A percentile compares a stretch with the other conserved stretches of the same genome.
Conservation (phyloP, 1,140 invertebrate genomes). For the Lasioglossum baleicum region DNA sequence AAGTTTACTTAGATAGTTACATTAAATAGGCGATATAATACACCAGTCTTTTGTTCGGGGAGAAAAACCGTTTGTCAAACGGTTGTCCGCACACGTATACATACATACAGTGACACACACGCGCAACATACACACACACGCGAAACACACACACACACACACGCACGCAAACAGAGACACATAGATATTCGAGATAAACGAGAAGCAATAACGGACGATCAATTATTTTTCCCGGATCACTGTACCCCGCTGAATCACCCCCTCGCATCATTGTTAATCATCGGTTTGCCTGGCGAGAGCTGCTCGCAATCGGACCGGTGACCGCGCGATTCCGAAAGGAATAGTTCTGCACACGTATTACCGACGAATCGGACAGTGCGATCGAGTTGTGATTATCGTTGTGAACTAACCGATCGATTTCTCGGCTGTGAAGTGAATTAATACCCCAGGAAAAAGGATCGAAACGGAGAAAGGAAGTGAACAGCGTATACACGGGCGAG, state of each 20-base stretch:
- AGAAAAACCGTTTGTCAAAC: too few species aligned
- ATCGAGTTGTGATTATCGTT: constrained; percentile 38
- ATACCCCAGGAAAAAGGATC: constrained; percentile 39
- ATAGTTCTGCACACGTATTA: neutral
- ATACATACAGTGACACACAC: too few species aligned
- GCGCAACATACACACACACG: too few species aligned
- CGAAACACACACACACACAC: too few species aligned
- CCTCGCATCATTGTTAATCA: too few species aligned
- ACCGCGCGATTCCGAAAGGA: neutral
- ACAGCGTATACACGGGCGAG: constrained; percentile 61
- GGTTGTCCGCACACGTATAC: too few species aligned
- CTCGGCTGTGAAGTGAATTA: constrained; percentile 54
- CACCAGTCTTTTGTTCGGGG: neutral
- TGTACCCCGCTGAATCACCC: too few species aligned
- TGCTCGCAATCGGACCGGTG: constrained; percentile 1
- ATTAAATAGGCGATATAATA: constrained; percentile 52
- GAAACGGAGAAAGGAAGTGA: constrained; percentile 59
- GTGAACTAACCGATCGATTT: constrained; percentile 47
- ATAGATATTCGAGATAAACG: too few species aligned
- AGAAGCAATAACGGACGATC: too few species aligned
- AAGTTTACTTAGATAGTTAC: constrained; percentile 68
- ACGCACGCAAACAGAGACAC: too few species aligned
- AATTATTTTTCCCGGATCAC: too few species aligned
- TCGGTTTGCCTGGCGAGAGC: too few species aligned
- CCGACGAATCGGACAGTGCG: constrained; percentile 25